Base-by-base conservation (phyloP, 2,113 vertebrate species). In the Turnix velox region DNA sequence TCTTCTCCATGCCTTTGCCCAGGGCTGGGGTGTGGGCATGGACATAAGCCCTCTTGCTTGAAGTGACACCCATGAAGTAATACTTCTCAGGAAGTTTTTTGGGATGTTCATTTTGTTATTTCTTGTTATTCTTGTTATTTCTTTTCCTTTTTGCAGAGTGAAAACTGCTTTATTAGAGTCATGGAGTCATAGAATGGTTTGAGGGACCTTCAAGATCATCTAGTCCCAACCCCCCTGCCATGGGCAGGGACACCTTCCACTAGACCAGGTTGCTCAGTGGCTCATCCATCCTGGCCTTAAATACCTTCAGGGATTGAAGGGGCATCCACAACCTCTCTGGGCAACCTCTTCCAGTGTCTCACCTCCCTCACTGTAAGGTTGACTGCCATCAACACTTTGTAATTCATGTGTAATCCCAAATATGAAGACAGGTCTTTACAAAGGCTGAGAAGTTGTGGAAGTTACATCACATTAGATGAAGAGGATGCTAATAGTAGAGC, bases 131-230 rank as follows among this genome's bases (percentile, higher is more conserved):
- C 7, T 10, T 45, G 22, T 20, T 61, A 13, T 14, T 16, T 33
- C 57, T 18, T 46, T 51, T 30, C 10, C 20, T 9, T 55, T 46
- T n/a, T 57, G 45, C 40, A 79, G 45, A 75, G 39, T 46, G 30
- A 92, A 94, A 87, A 84, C 16, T 55, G 55, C n/a, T 59, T 55
- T 27, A 54, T 10, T n/a, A n/a, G n/a, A n/a, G n/a, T n/a, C n/a
- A n/a, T n/a, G n/a, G n/a, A n/a, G n/a, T n/a, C n/a, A n/a, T n/a
- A n/a, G n/a, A n/a, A n/a, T n/a, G n/a, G n/a, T n/a, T n/a, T n/a
- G n/a, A n/a, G n/a, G n/a, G n/a, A n/a, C n/a, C n/a, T n/a, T n/a
- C n/a, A n/a, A n/a, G n/a, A n/a, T n/a, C n/a, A n/a, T n/a, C n/a
- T n/a, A n/a, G n/a, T n/a, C n/a, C n/a, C n/a, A n/a, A n/a, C n/a